Percentiles rank a stretch among this genome's conserved stretches.
These are phyloP conservation scores for Abramis brama DNA, from an alignment of 2,113 vertebrate species.

Conservation along the genomic window DNA sequence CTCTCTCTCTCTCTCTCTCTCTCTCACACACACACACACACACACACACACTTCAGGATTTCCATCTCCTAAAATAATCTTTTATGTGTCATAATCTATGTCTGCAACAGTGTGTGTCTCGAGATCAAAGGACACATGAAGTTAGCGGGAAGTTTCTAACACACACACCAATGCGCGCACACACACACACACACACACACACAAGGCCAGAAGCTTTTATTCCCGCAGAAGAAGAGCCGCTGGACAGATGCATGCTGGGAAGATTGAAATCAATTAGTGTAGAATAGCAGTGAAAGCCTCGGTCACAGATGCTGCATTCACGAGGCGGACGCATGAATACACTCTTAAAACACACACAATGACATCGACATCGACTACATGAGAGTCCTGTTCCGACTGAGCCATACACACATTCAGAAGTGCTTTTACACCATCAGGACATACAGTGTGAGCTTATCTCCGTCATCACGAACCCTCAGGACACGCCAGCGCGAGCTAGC, in stretches of 20 bases:
- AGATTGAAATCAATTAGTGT: conserved; percentile 63
- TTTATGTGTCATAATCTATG: conserved; percentile 63
- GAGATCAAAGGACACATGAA: conserved; percentile 71
- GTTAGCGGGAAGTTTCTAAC: conserved; percentile 65
- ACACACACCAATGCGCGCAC: not conserved
- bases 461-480: conserved; percentile 17
- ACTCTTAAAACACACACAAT: conserved; percentile 31
- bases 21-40: too few species aligned
- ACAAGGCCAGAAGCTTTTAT: conserved; percentile 55
- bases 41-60: conserved; percentile 62
- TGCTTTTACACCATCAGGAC: conserved; percentile 26
- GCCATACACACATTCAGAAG: conserved; percentile 17
- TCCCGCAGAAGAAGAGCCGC: conserved; percentile 46
- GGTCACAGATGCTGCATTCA: conserved; percentile 27
- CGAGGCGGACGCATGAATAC: conserved; percentile 17
- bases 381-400: not conserved
- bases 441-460: not conserved
- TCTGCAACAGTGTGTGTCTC: conserved; percentile 41
- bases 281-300: conserved; percentile 56
- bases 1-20: too few species aligned
- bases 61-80: conserved; percentile 60
- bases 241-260: conserved; percentile 44
- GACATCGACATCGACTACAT: not conserved
- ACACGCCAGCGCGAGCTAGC: not conserved
- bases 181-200: conserved; percentile 59